Conservation (phyloP, 2,888 invertebrate genomes). For the Nesidiocoris tenuis region DNA sequence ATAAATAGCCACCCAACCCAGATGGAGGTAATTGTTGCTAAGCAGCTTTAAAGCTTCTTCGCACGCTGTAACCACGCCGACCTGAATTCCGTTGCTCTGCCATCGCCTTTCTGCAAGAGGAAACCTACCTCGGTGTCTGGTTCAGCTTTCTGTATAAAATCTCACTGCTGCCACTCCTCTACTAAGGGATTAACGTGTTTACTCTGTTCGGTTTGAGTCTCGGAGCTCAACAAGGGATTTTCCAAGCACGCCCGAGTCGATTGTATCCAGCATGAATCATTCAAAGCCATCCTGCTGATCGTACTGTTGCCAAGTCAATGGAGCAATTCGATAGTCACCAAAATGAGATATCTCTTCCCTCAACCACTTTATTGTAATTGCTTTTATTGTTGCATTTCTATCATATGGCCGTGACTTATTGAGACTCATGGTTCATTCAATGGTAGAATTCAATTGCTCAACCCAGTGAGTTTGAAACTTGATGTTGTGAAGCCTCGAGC, state of each 20-base stretch:
- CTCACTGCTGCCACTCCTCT: neutral
- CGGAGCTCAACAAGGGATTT: neutral
- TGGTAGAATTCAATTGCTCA: too few relatives aligned
- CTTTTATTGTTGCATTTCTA: too few relatives aligned
- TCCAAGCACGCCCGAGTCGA: neutral
- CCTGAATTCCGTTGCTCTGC: neutral
- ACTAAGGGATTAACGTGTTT: neutral
- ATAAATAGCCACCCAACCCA: neutral
- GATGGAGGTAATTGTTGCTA: neutral
- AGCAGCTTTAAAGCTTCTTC: neutral
- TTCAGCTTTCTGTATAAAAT: neutral
- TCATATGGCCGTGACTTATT: too few relatives aligned
- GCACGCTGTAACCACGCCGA: neutral
- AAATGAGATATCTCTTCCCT: too few relatives aligned
- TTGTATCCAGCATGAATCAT: neutral
- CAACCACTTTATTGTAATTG: too few relatives aligned
- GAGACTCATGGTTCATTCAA: too few relatives aligned
- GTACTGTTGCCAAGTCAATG: too few relatives aligned
- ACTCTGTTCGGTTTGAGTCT: neutral
- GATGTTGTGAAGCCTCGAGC: too few relatives aligned
- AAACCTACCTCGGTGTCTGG: neutral
- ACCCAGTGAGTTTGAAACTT: too few relatives aligned
- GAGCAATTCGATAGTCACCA: neutral
- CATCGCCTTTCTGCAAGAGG: neutral
- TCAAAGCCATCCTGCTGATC: neutral